These are phyloP conservation scores for Burhinus bistriatus DNA, from an alignment of 2,113 vertebrate species.

Conservation along the genomic window DNA sequence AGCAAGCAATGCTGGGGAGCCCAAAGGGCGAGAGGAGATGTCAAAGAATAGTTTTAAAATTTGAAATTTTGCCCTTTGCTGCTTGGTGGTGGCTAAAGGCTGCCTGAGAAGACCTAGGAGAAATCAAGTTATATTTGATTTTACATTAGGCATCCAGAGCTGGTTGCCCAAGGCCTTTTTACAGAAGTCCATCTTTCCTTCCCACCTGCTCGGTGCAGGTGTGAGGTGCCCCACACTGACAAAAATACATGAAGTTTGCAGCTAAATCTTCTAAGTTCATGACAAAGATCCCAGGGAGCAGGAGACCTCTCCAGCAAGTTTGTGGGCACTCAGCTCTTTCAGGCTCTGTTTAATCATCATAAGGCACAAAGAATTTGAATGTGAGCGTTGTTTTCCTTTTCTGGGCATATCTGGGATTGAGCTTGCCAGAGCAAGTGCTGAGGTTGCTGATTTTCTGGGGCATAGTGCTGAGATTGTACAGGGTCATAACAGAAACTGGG, in stretches of 20 bases:
- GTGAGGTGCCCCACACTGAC: not conserved
- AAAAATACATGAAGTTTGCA: not conserved
- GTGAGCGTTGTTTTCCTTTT: not conserved
- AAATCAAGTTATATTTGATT: not conserved
- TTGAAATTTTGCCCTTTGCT: not conserved
- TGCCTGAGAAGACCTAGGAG: not conserved
- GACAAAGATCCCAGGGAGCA: not conserved
- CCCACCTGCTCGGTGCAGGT: not conserved
- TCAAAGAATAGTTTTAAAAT: not conserved
- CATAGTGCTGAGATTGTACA: slow-evolving; percentile 24
- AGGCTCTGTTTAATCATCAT: slow-evolving; percentile 23
- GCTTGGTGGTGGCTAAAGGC: not conserved
- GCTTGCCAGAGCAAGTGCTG: slow-evolving; percentile 64
- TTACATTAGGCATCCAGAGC: not conserved
- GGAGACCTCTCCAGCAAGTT: not conserved
- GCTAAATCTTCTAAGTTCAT: not conserved
- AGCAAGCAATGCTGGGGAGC: not conserved
- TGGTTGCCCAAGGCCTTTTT: not conserved
- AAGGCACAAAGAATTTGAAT: not conserved
- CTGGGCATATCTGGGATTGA: slow-evolving; percentile 51
- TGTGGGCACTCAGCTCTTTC: slow-evolving; percentile 9
- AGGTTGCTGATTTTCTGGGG: slow-evolving; percentile 22
- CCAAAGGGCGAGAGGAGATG: not conserved
- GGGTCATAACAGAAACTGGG: not conserved
- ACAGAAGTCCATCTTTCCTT: not conserved